Base-by-base conservation (phyloP, 2,888 invertebrate species). In the Rhimphoctona megacephalus region DNA sequence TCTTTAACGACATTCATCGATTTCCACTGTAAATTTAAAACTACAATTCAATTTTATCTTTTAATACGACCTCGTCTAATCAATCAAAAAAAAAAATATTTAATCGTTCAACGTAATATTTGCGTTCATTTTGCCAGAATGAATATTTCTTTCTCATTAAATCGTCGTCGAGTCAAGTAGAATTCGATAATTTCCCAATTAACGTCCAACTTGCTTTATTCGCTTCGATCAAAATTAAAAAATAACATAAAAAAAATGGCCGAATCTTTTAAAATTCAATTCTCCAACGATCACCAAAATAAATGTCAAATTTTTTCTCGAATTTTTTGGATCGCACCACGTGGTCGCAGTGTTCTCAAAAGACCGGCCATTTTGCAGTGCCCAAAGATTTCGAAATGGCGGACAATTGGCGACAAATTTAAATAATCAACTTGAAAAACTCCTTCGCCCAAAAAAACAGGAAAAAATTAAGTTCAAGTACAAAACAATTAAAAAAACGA, bases 321-420 rank as follows among this genome's bases (percentile, higher is more conserved):
- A 25, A 14, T 61, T 17, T 30, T 30, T 25, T 0, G 5, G 0
- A 17, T 17, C 30, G 30, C 6, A 14, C 30, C 30, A 61, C 66
- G 66, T 67, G 69, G 17, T 14, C 3, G 25, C 11, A 22, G 43
- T 25, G 9, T 22, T 14, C 25, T 0, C 25, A 22, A 22, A 19
- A 17, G 11, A 25, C 25, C 74, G 25, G 74, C 72, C 72, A 73
- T 73, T 54, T 72, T 73, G 72, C n/a, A 2, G 17, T 17, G 22
- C 30, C 8, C 2, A 39, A 39, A 36, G 9, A 9, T 67, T n/a
- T 3, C 36, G 33, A 73, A 52, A 73, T 73, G 72, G 72, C 72
- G 36, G 72, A 73, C 36, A 69, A 22, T 43, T 69, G 19, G 36
- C 57, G 57, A 39, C 7, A 43, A 43, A 74, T 43, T 57, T 19